phyloP scores from a whole-genome alignment of 2,113 vertebrate genomes.

The Tragelaphus scriptus region DNA sequence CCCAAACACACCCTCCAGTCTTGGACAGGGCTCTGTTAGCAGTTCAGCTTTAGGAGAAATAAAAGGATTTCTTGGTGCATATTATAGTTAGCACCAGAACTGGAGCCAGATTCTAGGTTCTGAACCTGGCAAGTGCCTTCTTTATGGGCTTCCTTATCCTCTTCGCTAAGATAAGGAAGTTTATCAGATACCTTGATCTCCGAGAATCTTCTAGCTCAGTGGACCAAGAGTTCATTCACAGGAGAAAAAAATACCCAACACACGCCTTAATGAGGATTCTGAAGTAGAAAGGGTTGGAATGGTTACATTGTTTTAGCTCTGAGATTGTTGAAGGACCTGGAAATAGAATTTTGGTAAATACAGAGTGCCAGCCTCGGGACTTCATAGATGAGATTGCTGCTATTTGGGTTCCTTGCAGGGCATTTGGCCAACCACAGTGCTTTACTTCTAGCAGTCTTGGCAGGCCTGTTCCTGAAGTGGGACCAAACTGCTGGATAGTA shows the following conservation, averaged over 20 bases:
- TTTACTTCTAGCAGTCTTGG: background rate
- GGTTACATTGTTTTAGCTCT: background rate
- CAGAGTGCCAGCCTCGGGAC: background rate
- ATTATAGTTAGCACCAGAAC: background rate
- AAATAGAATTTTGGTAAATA: background rate
- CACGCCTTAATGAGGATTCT: background rate
- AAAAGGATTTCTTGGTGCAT: background rate
- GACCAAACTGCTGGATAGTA: background rate
- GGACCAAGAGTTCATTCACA: background rate
- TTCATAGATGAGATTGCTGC: background rate
- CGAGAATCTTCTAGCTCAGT: background rate
- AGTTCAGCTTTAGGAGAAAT: background rate
- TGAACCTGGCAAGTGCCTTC: background rate
- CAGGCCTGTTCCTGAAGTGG: background rate
- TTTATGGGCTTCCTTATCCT: background rate
- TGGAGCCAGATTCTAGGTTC: background rate
- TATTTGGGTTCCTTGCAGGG: background rate
- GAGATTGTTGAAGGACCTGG: background rate
- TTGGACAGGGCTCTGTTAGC: background rate
- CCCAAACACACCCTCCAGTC: background rate
- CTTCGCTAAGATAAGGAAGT: background rate
- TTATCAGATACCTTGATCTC: background rate
- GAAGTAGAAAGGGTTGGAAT: background rate
- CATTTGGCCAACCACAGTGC: background rate
- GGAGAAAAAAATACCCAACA: background rate